A percentile compares a stretch with the other conserved stretches of the same genome.
Conservation (phyloP, 2,888 invertebrate species). For the Melieria crassipennis region DNA sequence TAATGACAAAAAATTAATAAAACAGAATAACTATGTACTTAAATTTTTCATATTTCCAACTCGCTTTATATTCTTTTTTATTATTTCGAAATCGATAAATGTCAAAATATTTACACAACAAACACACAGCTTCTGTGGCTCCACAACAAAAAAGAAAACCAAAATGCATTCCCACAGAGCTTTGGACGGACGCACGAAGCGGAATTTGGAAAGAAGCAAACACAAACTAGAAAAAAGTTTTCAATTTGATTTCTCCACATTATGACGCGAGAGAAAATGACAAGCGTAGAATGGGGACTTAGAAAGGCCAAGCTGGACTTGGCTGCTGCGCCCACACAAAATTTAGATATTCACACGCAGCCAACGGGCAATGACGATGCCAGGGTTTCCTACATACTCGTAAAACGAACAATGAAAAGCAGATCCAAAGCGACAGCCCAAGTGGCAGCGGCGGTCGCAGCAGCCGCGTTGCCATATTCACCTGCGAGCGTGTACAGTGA, state of each 20-base stretch:
- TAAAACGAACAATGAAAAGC: too few relatives aligned
- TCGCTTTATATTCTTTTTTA: background rate
- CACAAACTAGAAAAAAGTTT: conserved; percentile 7
- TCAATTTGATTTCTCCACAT: conserved; percentile 19
- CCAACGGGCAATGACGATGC: background rate
- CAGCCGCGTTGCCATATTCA: too few relatives aligned
- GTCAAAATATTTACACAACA: conserved; percentile 23
- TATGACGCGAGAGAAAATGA: background rate
- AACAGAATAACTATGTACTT: too few relatives aligned
- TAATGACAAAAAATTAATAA: too few relatives aligned
- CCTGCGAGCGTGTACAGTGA: too few relatives aligned
- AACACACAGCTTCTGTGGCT: conserved; percentile 22
- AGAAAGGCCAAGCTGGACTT: background rate
- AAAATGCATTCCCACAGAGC: conserved; percentile 29
- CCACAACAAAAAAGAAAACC: background rate
- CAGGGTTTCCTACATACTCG: too few relatives aligned
- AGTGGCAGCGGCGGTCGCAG: too few relatives aligned
- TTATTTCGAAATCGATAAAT: background rate
- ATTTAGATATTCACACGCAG: conserved; percentile 23
- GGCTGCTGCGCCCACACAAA: conserved; percentile 28
- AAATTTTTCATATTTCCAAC: background rate
- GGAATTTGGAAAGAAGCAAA: conserved; percentile 16
- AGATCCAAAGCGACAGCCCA: too few relatives aligned
- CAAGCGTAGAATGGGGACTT: conserved; percentile 1
- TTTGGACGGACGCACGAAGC: conserved; percentile 7